Base-by-base conservation (phyloP, 2,113 vertebrate genomes). In the Apaloderma vittatum region DNA sequence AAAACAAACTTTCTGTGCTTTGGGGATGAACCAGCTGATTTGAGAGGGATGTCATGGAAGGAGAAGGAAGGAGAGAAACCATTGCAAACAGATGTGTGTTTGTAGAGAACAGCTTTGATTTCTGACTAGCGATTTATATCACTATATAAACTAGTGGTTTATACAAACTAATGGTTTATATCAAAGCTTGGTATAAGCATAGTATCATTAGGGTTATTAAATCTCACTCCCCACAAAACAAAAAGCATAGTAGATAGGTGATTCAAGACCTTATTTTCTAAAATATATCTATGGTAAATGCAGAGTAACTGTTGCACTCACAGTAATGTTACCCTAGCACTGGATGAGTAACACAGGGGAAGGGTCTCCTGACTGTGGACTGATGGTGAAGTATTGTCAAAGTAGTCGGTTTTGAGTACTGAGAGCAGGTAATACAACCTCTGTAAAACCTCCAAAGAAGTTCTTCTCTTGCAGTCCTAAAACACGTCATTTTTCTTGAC, bases 1-100 rank as follows among this genome's bases (percentile, higher is more conserved):
- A 70, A 95, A 94, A 94, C 6, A 62, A 80, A 9, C 46, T 86
- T 83, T 86, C 75, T 70, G 46, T 51, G n/a, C 32, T 83, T 67
- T 88, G 40, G 26, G 55, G 86, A 75, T 73, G 75, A 94, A 79
- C 37, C 55, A 54, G 18, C 17, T 82, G 48, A 67, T 59, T 29
- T 17, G 61, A 85, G n/a, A 34, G 8, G 34, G 29, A 71, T 52
- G 23, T 70, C 19, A 23, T 36, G 29, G 32, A 40, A 71, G 26
- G 43, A 40, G 12, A 22, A 46, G 26, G 30, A 89, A 51, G 76
- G 52, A 57, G 83, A 78, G 15, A 83, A 83, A 54, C 32, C 66
- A 71, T 62, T 87, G 52, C 63, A 86, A 96, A 83, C 62, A 80
- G 66, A 83, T 66, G 59, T 77, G 21, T 72, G 48, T 75, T 88